These are phyloP conservation scores for Scolanthus callimorphus DNA, from an alignment of 92 coral and sea anemone genomes.

Conservation along the genomic window DNA sequence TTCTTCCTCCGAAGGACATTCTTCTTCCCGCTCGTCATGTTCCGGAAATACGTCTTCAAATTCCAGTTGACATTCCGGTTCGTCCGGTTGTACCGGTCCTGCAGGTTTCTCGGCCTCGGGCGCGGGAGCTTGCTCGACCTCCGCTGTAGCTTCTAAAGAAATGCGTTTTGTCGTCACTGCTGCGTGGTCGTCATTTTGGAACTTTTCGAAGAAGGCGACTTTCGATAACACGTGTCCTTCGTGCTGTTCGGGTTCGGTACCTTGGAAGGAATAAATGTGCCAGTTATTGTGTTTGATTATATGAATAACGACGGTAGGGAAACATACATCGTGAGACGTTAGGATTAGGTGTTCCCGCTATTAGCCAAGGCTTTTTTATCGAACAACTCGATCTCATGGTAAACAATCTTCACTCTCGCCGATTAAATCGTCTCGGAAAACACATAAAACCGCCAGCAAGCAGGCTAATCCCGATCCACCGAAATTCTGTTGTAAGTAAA, in stretches of 20 bases:
- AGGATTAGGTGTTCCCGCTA: no score
- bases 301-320: no score
- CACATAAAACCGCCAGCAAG: no score
- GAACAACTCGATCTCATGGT: no score
- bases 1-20: slow-evolving; percentile 59
- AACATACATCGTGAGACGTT: no score
- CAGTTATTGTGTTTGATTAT: no score
- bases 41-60: slow-evolving; percentile 87
- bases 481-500: no score
- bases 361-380: no score
- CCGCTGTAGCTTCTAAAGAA: slow-evolving; percentile 9
- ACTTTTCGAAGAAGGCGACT: slow-evolving; percentile 59
- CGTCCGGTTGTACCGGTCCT: slow-evolving; percentile 45
- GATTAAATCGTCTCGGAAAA: no score
- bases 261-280: slow-evolving; percentile 1
- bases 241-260: slow-evolving; percentile 67
- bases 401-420: no score
- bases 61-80: slow-evolving; percentile 70
- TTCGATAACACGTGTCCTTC: slow-evolving; percentile 52
- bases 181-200: slow-evolving; percentile 24
- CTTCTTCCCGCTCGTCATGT: slow-evolving; percentile 62
- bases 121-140: slow-evolving; percentile 16
- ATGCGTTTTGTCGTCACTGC: slow-evolving; percentile 2
- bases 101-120: slow-evolving; percentile 13
- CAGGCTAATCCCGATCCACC: no score